These are phyloP conservation scores for Agriopis aurantiaria DNA, from an alignment of 2,888 invertebrate genomes.

Conservation along the genomic window DNA sequence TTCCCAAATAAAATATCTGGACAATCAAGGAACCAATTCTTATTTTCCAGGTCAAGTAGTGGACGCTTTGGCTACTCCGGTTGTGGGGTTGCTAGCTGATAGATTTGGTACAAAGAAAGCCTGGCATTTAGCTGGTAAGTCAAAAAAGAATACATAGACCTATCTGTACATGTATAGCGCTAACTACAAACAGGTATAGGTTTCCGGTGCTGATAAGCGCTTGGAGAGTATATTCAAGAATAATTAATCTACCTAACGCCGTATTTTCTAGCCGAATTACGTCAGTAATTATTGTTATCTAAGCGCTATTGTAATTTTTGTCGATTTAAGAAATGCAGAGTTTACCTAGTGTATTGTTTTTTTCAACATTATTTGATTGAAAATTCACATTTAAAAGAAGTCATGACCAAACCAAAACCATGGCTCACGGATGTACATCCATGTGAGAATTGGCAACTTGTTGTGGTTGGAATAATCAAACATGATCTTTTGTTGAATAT, in stretches of 20 bases:
- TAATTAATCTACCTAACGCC: background rate
- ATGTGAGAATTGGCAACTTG: conserved; percentile 34
- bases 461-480: conserved; percentile 36
- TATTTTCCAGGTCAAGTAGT: conserved; percentile 89
- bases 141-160: conserved; percentile 4
- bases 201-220: conserved; percentile 19
- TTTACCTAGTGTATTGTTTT: background rate
- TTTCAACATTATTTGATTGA: background rate
- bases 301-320: background rate
- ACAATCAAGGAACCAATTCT: background rate
- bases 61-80: conserved; percentile 95
- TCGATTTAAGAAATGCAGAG: background rate
- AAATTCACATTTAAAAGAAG: conserved; percentile 6
- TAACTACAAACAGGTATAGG: conserved; percentile 1
- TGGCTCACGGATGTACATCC: conserved; percentile 27
- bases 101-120: conserved; percentile 91
- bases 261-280: background rate
- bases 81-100: conserved; percentile 94
- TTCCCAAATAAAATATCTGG: background rate
- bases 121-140: conserved; percentile 94
- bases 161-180: background rate
- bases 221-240: background rate
- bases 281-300: background rate
- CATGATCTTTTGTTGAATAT: conserved; percentile 40
- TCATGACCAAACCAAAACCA: conserved; percentile 23